Conservation (phyloP, 2,888 invertebrate species). For the Thymelicus lineola region DNA sequence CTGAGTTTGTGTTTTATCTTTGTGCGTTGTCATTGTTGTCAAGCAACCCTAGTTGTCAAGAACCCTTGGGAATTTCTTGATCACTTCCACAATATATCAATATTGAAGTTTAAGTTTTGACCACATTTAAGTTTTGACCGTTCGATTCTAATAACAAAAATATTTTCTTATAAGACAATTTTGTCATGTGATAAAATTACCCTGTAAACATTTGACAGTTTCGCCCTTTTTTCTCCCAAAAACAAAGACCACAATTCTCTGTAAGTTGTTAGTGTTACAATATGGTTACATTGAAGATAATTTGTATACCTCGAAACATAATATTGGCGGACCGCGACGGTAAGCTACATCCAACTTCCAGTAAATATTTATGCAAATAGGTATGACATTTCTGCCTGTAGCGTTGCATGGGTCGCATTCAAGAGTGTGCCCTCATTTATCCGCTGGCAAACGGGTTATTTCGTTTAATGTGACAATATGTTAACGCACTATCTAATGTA, state of each 20-base stretch:
- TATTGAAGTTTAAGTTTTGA: too few relatives aligned
- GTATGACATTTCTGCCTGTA: slow-evolving; percentile 26
- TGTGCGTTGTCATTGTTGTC: too few relatives aligned
- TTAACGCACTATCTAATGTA: too few relatives aligned
- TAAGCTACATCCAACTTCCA: slow-evolving; percentile 13
- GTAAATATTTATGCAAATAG: slow-evolving; percentile 36
- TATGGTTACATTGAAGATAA: slow-evolving; percentile 23
- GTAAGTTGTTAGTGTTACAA: not conserved
- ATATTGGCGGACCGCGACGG: not conserved
- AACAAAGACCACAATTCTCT: too few relatives aligned
- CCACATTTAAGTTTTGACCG: too few relatives aligned
- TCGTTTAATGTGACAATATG: not conserved
- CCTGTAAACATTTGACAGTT: too few relatives aligned
- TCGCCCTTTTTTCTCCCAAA: too few relatives aligned
- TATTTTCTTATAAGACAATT: not conserved
- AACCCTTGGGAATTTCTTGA: too few relatives aligned
- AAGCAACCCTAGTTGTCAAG: too few relatives aligned
- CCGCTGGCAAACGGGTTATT: not conserved
- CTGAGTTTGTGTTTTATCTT: too few relatives aligned
- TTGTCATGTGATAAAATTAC: too few relatives aligned
- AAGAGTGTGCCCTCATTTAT: not conserved
- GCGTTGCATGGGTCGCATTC: slow-evolving; percentile 1
- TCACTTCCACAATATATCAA: too few relatives aligned
- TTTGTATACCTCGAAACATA: slow-evolving; percentile 16
- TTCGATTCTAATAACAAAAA: not conserved